Evolutionary conservation across 2,113 vertebrate genomes (phyloP).

Genomic region (Arenaria interpres): DNA sequence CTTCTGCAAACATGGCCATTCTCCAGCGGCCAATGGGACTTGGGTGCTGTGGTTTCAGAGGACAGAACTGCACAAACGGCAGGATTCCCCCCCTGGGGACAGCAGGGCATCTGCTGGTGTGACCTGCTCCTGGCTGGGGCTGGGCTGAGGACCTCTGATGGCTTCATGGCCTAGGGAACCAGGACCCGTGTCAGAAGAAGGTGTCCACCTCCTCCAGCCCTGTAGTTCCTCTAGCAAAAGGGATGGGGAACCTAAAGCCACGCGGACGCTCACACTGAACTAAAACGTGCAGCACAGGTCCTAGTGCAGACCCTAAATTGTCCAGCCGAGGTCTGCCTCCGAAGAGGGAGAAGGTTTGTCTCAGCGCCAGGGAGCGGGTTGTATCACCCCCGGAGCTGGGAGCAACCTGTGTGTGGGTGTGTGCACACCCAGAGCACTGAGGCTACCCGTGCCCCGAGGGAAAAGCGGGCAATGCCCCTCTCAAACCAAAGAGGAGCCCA

Average conservation of each 20-base stretch:
- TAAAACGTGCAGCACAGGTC: fast-evolving
- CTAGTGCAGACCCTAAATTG: neutral
- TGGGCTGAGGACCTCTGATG: neutral
- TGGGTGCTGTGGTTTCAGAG: neutral
- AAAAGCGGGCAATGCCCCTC: neutral
- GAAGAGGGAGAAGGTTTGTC: neutral
- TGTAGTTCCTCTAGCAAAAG: neutral
- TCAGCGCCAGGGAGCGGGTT: neutral
- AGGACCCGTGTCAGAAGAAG: neutral
- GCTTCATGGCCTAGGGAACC: neutral
- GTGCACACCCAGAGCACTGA: neutral
- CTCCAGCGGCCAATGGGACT: neutral
- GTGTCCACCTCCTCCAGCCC: neutral
- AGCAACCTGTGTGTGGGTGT: neutral
- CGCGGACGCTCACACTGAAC: fast-evolving
- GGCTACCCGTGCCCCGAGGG: neutral
- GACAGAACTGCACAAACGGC: neutral
- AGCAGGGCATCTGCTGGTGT: neutral
- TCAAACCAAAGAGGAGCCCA: fast-evolving
- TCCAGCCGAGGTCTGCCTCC: neutral
- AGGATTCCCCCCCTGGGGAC: neutral
- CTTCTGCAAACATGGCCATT: neutral
- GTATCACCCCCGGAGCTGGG: neutral
- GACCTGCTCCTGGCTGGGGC: neutral
- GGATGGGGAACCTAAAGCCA: neutral